Evolutionary conservation across 2,797 vertebrate species (phyloP), one percentile per base, ranked within the genome.

Genomic region (Pseudochaenichthys georgianus): DNA sequence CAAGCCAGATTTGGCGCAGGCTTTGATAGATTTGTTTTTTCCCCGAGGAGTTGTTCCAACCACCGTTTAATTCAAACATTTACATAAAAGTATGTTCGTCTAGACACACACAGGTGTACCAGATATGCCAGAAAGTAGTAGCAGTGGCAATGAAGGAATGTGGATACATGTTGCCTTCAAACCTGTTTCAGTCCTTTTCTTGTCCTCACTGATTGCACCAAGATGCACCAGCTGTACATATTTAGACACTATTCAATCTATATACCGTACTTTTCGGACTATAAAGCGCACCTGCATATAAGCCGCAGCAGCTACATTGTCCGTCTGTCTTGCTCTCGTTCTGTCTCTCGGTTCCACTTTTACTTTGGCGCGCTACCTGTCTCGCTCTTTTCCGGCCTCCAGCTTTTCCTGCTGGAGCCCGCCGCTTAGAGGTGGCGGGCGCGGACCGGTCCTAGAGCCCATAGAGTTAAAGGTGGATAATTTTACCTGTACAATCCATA

Each of bases 1-100:
- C 72, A 52, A 73, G 60, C 57, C 62, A 73, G 62, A 76, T 73
- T 61, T 54, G 51, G 70, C 38, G 23, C 13, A 16, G 5, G n/a
- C 48, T 65, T 34, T 60, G 21, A 68, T 52, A 16, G 46, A 66
- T 63, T 60, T 45, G n/a, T 47, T 73, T 82, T 50, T 9, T 38
- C 3, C n/a, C 38, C 21, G 13, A 9, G 19, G 42, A 53, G 41
- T 46, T 68, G 59, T 43, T 63, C 51, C 8, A 7, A 59, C 42
- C 34, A 62, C 21, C 13, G 41, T 75, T 71, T 53, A 34, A 70
- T 58, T 69, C 52, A 62, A 62, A 78, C 8, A 53, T 62, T 52
- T 50, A 70, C 47, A 72, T 57, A 62, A 46, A 67, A 74, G 51
- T 52, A 67, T 46, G 19, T 58, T 55, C 13, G 57, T 50, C 17